Evolutionary conservation across 2,888 invertebrate genomes (phyloP).

Genomic region (Cantharis nigra): DNA sequence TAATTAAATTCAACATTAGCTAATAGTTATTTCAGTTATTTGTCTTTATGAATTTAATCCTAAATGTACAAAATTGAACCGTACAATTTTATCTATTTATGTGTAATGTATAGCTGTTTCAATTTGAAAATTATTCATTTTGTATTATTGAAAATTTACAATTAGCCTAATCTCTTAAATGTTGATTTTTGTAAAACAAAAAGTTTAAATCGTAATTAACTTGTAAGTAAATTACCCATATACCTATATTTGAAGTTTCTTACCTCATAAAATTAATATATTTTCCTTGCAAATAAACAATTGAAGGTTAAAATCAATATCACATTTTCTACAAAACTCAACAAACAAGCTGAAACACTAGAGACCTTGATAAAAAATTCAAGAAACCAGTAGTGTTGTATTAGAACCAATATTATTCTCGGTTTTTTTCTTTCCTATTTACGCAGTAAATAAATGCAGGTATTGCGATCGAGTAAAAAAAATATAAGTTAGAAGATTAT

Average conservation of each 20-base stretch:
- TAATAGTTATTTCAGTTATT: background rate
- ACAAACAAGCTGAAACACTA: background rate
- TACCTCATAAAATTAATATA: background rate
- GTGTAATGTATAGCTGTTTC: background rate
- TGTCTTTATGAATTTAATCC: background rate
- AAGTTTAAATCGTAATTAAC: background rate
- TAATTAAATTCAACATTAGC: conserved; percentile 27
- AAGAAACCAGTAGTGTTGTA: background rate
- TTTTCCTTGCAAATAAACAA: background rate
- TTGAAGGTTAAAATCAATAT: background rate
- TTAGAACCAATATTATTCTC: background rate
- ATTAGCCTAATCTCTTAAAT: background rate
- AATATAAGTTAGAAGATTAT: no score
- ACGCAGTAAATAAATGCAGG: no score
- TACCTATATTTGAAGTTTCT: background rate
- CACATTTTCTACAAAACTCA: background rate
- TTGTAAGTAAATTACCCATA: background rate
- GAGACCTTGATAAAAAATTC: background rate
- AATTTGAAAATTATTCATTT: background rate
- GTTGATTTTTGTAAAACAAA: background rate
- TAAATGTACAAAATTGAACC: background rate
- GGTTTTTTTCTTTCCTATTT: background rate
- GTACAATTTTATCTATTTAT: background rate
- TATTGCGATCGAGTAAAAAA: no score
- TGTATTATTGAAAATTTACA: background rate